phyloP scores from a whole-genome alignment of 2,797 vertebrate species.

The Neosilurus mollespiculum region DNA sequence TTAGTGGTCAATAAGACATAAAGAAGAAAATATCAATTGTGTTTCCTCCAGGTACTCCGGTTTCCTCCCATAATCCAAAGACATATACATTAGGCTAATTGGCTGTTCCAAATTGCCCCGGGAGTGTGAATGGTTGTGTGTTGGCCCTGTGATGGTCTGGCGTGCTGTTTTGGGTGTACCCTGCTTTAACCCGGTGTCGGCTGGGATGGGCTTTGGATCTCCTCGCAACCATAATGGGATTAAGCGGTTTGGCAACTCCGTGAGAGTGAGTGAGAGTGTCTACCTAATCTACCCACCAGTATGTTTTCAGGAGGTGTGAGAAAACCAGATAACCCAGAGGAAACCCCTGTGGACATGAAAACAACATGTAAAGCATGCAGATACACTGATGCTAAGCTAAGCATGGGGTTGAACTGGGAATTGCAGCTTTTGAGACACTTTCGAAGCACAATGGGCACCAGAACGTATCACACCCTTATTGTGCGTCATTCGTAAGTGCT shows the following conservation, averaged over 20 bases:
- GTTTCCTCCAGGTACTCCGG: background rate
- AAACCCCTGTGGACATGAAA: background rate
- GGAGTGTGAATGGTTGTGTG: no score
- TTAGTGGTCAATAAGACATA: background rate
- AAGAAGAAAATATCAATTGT: background rate
- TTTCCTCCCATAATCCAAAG: background rate
- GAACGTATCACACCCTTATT: background rate
- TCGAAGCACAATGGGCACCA: background rate
- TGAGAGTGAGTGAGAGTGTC: background rate
- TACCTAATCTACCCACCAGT: background rate
- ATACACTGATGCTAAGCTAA: background rate
- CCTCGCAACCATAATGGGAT: no score
- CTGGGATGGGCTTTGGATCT: no score
- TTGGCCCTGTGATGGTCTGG: no score
- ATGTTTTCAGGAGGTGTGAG: background rate
- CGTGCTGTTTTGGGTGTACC: no score
- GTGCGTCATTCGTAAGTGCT: background rate
- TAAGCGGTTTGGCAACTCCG: no score
- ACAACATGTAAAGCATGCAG: background rate
- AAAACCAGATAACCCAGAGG: background rate
- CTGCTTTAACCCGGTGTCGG: no score
- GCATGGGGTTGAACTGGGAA: background rate
- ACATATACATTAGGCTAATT: background rate
- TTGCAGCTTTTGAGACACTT: background rate
- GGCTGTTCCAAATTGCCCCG: no score